Evolutionary conservation across 2,888 invertebrate species (phyloP).

Genomic region (Bombylius discolor): DNA sequence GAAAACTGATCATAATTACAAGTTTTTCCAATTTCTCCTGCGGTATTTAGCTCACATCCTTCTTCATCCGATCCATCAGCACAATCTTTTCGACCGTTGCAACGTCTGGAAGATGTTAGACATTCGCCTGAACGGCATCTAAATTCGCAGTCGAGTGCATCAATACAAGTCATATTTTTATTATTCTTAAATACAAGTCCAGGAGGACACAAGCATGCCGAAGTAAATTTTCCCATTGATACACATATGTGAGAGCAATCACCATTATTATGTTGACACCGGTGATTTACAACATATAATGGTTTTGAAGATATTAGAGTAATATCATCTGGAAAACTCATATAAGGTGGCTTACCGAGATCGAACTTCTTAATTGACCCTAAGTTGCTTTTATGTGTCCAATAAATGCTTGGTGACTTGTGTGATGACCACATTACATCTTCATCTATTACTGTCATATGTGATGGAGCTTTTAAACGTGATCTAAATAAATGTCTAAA

Average conservation of each 20-base stretch:
- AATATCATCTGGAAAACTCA: constrained; percentile 16
- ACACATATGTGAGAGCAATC: constrained; percentile 66
- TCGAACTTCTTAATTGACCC: constrained; percentile 28
- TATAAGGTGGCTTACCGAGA: constrained; percentile 23
- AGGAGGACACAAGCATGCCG: constrained; percentile 51
- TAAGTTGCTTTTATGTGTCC: constrained; percentile 41
- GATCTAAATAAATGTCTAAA: constrained; percentile 37
- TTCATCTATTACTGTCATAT: constrained; percentile 46
- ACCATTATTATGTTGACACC: constrained; percentile 46
- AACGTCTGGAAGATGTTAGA: constrained; percentile 40
- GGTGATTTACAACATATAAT: constrained; percentile 32
- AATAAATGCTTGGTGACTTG: constrained; percentile 45
- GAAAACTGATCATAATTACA: constrained; percentile 39
- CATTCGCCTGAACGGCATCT: constrained; percentile 43
- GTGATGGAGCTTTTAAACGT: constrained; percentile 40
- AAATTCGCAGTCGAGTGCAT: constrained; percentile 40
- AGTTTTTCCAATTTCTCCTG: constrained; percentile 27
- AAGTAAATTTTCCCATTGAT: constrained; percentile 30
- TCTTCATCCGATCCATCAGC: constrained; percentile 44
- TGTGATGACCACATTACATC: constrained; percentile 58
- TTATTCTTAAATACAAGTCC: constrained; percentile 43
- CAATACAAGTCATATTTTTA: constrained; percentile 43
- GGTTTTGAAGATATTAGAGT: constrained; percentile 7
- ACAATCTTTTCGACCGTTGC: constrained; percentile 46
- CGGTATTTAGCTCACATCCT: constrained; percentile 27